Conservation (phyloP, 2,113 vertebrate genomes). For the Thryonomys swinderianus region DNA sequence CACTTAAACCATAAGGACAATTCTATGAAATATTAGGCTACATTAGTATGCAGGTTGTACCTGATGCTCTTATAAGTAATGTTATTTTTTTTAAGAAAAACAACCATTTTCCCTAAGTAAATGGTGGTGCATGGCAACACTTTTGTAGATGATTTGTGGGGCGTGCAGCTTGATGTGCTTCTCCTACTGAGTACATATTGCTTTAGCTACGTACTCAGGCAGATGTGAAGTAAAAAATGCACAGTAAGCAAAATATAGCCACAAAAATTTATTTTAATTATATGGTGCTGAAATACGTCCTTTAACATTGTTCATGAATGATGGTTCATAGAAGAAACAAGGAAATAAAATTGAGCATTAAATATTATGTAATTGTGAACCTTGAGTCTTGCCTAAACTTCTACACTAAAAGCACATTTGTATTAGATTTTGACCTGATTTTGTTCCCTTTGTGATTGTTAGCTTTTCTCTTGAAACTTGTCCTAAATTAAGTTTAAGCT, state of each 20-base stretch:
- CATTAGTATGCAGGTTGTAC: slow-evolving; percentile 63
- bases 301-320: slow-evolving; percentile 55
- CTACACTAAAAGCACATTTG: slow-evolving; percentile 50
- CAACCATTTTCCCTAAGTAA: slow-evolving; percentile 57
- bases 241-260: slow-evolving; percentile 54
- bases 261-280: slow-evolving; percentile 63
- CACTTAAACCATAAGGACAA: not conserved
- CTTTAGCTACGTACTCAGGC: slow-evolving; percentile 34
- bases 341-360: slow-evolving; percentile 57
- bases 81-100: slow-evolving; percentile 65
- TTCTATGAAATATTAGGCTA: slow-evolving; percentile 41
- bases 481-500: slow-evolving; percentile 36
- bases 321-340: not conserved
- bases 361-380: slow-evolving; percentile 49
- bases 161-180: not conserved
- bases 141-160: slow-evolving; percentile 64
- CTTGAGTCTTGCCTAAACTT: not conserved
- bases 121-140: not conserved
- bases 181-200: not conserved
- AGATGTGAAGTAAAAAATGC: slow-evolving; percentile 60
- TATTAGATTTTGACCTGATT: slow-evolving; percentile 20
- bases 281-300: slow-evolving; percentile 31
- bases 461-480: slow-evolving; percentile 35
- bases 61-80: slow-evolving; percentile 48
- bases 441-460: slow-evolving; percentile 59